Conservation (phyloP, 2,113 vertebrate species). For the Sinocyclocheilus anshuiensis region DNA sequence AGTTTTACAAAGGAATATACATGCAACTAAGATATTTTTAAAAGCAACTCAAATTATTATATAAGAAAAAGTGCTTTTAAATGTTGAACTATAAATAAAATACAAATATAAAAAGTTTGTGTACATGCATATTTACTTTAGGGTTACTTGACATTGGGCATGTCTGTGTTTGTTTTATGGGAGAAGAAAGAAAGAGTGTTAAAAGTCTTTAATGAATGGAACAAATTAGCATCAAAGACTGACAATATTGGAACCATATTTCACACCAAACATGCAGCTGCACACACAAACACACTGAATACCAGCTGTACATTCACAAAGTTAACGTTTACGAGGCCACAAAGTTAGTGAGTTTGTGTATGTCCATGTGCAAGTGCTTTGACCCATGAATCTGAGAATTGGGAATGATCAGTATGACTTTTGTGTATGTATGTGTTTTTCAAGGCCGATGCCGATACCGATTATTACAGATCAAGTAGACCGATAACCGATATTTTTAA, state of each 20-base stretch:
- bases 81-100: background rate
- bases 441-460: no score
- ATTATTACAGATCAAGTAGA: no score
- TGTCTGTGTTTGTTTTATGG: slow-evolving; percentile 48
- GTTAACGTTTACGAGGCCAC: slow-evolving; percentile 27
- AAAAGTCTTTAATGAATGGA: slow-evolving; percentile 67
- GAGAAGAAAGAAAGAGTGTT: slow-evolving; percentile 46
- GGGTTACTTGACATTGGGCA: slow-evolving; percentile 46
- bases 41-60: background rate
- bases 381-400: slow-evolving; percentile 22
- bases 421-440: no score
- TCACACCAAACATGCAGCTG: slow-evolving; percentile 53
- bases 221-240: slow-evolving; percentile 68
- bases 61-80: background rate
- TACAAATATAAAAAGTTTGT: slow-evolving; percentile 10
- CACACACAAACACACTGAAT: slow-evolving; percentile 23
- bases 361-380: slow-evolving; percentile 32
- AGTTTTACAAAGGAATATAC: background rate
- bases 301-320: slow-evolving; percentile 19
- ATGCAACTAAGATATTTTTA: background rate
- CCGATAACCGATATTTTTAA: no score
- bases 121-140: slow-evolving; percentile 8
- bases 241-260: slow-evolving; percentile 62
- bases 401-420: background rate
- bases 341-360: slow-evolving; percentile 35